A percentile compares a stretch with the other conserved stretches of the same genome.
Conservation (phyloP, 1,140 invertebrate species). For the Drosophila grimshawi region DNA sequence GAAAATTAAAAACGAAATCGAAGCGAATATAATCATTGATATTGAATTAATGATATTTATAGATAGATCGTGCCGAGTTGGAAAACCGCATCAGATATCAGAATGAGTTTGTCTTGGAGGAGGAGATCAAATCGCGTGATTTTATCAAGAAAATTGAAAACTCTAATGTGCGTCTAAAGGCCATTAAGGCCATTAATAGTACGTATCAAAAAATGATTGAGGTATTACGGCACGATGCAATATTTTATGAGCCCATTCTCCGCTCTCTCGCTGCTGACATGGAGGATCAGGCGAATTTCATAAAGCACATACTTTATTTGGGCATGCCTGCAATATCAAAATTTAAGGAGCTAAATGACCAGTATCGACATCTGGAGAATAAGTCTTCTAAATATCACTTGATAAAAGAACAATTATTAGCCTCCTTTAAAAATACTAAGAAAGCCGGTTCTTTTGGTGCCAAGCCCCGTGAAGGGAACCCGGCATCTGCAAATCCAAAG, state of each 20-base stretch:
- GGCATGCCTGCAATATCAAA: constrained; percentile 75
- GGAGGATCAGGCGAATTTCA: constrained; percentile 79
- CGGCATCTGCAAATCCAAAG: constrained; percentile 18
- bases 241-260: constrained; percentile 81
- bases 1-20: background rate
- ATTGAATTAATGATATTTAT: background rate
- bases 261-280: constrained; percentile 69
- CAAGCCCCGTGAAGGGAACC: constrained; percentile 25
- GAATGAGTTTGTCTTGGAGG: constrained; percentile 70
- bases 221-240: constrained; percentile 66
- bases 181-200: constrained; percentile 71
- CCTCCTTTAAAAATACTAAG: constrained; percentile 22
- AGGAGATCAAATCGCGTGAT: constrained; percentile 58
- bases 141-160: constrained; percentile 77
- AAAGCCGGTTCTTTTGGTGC: background rate
- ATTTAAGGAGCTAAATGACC: constrained; percentile 59
- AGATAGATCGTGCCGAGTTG: constrained; percentile 52
- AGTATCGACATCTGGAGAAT: constrained; percentile 52
- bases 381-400: constrained; percentile 54
- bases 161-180: constrained; percentile 75
- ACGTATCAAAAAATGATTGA: constrained; percentile 76
- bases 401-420: constrained; percentile 51
- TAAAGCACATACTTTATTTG: constrained; percentile 72
- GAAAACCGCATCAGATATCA: constrained; percentile 76
- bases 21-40: background rate